These are phyloP conservation scores for Artemia franciscana DNA, from an alignment of 1,140 invertebrate genomes.

Conservation along the genomic window DNA sequence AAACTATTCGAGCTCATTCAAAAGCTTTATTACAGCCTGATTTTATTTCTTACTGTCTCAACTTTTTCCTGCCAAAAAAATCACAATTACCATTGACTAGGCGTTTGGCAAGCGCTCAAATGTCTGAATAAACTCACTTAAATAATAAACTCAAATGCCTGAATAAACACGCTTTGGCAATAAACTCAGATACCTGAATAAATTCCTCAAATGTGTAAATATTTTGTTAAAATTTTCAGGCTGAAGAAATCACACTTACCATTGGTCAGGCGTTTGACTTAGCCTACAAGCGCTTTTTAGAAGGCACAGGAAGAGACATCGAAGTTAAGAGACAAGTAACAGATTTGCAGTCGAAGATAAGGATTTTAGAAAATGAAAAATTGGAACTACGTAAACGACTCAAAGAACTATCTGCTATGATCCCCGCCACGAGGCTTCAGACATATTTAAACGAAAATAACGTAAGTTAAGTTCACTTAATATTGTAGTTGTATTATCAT, in stretches of 20 bases:
- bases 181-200: no score
- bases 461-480: slow-evolving; percentile 10
- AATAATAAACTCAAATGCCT: no score
- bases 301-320: slow-evolving; percentile 46
- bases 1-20: no score
- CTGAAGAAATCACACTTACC: slow-evolving; percentile 85
- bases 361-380: slow-evolving; percentile 44
- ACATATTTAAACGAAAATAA: slow-evolving; percentile 12
- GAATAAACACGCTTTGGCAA: no score
- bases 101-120: no score
- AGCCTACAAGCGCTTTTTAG: slow-evolving; percentile 61
- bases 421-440: slow-evolving; percentile 17
- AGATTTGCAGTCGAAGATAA: slow-evolving; percentile 43
- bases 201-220: no score
- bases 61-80: slow-evolving; percentile 52
- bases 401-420: slow-evolving; percentile 25
- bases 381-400: slow-evolving; percentile 37
- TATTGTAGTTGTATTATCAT: no score
- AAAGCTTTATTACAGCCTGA: no score
- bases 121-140: no score
- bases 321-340: slow-evolving; percentile 43
- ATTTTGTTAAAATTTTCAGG: slow-evolving; percentile 28
- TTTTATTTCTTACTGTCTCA: no score
- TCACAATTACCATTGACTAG: slow-evolving; percentile 86
- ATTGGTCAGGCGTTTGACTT: slow-evolving; percentile 93